Base-by-base conservation (phyloP, 2,113 vertebrate species). In the Indicator maculatus region DNA sequence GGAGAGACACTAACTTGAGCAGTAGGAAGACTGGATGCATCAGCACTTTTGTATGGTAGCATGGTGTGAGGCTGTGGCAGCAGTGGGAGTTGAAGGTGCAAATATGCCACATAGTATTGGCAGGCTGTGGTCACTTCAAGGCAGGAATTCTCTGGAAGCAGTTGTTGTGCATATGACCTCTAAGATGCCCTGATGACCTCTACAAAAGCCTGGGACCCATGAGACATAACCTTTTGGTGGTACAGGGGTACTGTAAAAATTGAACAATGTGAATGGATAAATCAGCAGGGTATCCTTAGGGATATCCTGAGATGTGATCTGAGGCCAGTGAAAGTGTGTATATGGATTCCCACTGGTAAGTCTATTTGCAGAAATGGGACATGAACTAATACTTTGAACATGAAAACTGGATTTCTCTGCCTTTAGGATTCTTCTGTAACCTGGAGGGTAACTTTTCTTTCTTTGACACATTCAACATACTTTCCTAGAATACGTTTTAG, bases 331-430 rank as follows among this genome's bases (percentile, higher is more conserved):
- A 79, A 70, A 6, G 24, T 79, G 33, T 66, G 28, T 85, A 45
- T 55, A 56, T 59, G 52, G 74, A 60, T 80, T 88, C 52, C 50
- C 33, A 44, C 44, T 60, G 69, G 60, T 53, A 71, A 52, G 28
- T 83, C 81, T 55, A 60, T 93, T 77, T 89, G 47, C 56, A 94
- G 87, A 89, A 91, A 50, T 12, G 91, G 79, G 53, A 70, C 72
- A 26, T 33, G 58, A 83, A 27, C 39, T 75, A 83, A 20, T 72
- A 86, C 63, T 76, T 60, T 33, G 52, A 88, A 88, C 3, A 7
- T 28, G 6, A 61, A 88, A 83, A 86, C 47, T 71, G 90, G 83
- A 56, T 95, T 86, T 53, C 31, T 91, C 33, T 88, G 72, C 45
- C 52, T 75, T 82, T 44, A 92, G 33, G 28, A 70, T 83, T 93